Conservation (phyloP, 2,113 vertebrate genomes). For the Murina feae region DNA sequence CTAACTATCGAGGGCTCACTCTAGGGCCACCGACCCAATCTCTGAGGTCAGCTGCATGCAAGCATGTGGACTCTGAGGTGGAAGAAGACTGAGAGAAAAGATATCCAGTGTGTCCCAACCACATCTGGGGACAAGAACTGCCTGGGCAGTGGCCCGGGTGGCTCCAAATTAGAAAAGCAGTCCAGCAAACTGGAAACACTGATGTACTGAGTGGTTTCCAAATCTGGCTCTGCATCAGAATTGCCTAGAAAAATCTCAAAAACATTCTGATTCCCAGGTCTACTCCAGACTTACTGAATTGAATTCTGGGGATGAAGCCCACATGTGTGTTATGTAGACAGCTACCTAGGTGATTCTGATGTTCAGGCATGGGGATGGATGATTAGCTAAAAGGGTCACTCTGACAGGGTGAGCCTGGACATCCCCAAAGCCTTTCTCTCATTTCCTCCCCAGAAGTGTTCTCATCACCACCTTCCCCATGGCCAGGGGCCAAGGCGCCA, state of each 20-base stretch:
- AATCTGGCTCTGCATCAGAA: neutral
- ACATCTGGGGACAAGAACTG: neutral
- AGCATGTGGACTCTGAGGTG: too few species aligned
- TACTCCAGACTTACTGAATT: neutral
- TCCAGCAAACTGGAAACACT: neutral
- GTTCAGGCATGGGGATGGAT: neutral
- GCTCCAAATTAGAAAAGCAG: neutral
- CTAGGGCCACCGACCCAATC: neutral
- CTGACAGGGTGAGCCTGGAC: neutral
- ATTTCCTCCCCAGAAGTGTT: neutral
- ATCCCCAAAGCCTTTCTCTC: neutral
- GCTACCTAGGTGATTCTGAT: neutral
- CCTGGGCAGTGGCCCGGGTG: neutral
- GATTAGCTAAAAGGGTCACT: neutral
- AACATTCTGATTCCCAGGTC: neutral
- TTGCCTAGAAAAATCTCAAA: neutral
- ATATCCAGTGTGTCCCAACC: neutral
- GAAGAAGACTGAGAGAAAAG: neutral
- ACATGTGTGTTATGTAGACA: neutral
- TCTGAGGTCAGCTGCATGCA: neutral
- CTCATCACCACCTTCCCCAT: too few species aligned
- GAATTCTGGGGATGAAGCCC: neutral
- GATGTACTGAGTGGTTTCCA: neutral
- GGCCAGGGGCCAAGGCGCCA: neutral
- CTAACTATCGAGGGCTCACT: neutral